phyloP scores from a whole-genome alignment of 2,113 vertebrate genomes.

The Maccullochella peelii region DNA sequence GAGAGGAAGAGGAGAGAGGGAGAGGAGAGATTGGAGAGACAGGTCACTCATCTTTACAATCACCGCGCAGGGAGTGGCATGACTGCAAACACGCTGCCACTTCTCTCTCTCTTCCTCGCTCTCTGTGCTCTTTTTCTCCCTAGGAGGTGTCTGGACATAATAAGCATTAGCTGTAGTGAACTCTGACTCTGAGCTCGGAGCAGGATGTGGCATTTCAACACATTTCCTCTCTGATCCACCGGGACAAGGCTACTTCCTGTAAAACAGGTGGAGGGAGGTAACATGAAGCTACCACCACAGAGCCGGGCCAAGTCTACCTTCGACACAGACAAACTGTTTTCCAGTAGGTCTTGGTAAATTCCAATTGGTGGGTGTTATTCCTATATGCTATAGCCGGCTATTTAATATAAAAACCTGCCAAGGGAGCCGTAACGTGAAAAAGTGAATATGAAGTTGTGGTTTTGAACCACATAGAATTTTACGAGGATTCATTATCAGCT shows the following conservation, averaged over 20 bases:
- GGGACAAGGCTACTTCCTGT: constrained; percentile 75
- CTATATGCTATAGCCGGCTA: constrained; percentile 41
- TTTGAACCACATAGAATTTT: constrained; percentile 62
- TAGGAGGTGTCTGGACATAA: constrained; percentile 71
- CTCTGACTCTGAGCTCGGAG: constrained; percentile 55
- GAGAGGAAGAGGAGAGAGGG: constrained; percentile 15
- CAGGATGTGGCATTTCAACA: constrained; percentile 76
- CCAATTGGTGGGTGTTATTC: constrained; percentile 43
- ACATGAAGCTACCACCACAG: constrained; percentile 41
- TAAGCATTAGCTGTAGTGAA: constrained; percentile 61
- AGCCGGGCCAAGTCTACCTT: constrained; percentile 46
- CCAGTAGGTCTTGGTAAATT: constrained; percentile 56
- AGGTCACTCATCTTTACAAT: constrained; percentile 79
- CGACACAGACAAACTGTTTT: constrained; percentile 48
- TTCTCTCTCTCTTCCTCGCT: constrained; percentile 16
- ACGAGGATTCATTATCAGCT: constrained; percentile 65
- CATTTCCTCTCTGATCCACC: constrained; percentile 69
- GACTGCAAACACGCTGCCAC: constrained; percentile 43
- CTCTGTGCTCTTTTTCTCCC: constrained; percentile 25
- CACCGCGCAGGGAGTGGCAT: constrained; percentile 64
- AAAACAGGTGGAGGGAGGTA: constrained; percentile 74
- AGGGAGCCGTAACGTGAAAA: constrained; percentile 43
- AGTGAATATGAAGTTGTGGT: constrained; percentile 65
- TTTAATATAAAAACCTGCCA: constrained; percentile 56
- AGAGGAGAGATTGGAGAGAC: constrained; percentile 47